Evolutionary conservation across 1,140 invertebrate species (phyloP).

Genomic region (Thaumetopoea pityocampa): DNA sequence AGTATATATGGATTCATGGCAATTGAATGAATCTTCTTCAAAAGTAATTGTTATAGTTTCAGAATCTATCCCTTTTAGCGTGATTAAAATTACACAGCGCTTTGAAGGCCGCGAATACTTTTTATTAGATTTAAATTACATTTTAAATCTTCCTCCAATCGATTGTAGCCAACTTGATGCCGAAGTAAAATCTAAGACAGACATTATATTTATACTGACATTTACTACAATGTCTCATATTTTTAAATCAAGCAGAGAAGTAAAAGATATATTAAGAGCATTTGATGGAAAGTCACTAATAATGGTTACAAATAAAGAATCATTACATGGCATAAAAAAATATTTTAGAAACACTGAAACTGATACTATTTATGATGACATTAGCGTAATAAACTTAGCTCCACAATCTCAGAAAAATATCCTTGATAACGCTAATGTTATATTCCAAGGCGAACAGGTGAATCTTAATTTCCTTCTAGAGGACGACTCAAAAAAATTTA

Average conservation of each 20-base stretch:
- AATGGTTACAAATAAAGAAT: background rate
- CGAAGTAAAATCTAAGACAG: background rate
- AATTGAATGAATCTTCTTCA: too few relatives aligned
- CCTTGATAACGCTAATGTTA: background rate
- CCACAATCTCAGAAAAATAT: conserved; percentile 2
- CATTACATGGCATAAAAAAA: background rate
- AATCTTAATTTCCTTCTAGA: conserved; percentile 2
- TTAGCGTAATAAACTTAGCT: conserved; percentile 1
- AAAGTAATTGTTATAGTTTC: conserved; percentile 1
- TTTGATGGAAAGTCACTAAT: background rate
- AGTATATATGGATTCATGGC: too few relatives aligned
- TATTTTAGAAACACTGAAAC: background rate
- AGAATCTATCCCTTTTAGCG: background rate
- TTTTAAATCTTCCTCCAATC: conserved; percentile 1
- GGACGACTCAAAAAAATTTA: background rate
- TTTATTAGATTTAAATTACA: conserved; percentile 1
- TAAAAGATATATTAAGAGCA: background rate
- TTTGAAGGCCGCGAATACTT: background rate
- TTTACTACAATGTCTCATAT: background rate
- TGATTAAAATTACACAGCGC: conserved; percentile 1
- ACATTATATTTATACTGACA: background rate
- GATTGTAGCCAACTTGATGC: background rate
- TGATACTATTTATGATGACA: background rate
- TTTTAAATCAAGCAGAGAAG: background rate
- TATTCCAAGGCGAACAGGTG: conserved; percentile 5